Evolutionary conservation across 1,140 invertebrate species (phyloP), one percentile per base, ranked within the genome.

Genomic region (Listronotus bonariensis): DNA sequence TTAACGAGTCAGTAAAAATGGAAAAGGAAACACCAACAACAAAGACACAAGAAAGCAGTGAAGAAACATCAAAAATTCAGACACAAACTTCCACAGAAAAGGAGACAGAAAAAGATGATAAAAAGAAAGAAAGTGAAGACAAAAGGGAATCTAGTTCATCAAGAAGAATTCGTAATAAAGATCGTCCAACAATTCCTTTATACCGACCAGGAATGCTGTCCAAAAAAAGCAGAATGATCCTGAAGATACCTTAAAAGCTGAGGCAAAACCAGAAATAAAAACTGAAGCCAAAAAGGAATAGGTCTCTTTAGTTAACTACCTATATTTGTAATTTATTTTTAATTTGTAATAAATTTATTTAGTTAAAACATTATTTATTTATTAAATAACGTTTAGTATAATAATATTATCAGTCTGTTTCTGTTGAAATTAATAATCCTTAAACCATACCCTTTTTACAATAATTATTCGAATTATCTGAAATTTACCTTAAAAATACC

Each of bases 151-250:
- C 68, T 48, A 45, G 63, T 14, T 54, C 76, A 7, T 78, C 80
- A 49, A 71, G 77, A 41, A 76, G 81, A 32, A 82, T 83, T 48
- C 74, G 81, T 54, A 83, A 83, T 69, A 83, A 83, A 73, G 82
- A 78, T 67, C 55, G 77, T 41, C 77, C 77, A 11, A 74, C 77
- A 5, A 76, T 79, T 63, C 71, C 74, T 8, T 67, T 79, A 15
- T 79, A 79, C 66, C 68, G 77, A 68, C 77, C 77, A 7, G 77
- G 77, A 20, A 78, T 78, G 76, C 65, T 78, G n/a, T 74, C 75
- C 12, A 77, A 75, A 58, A 72, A 49, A 76, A 70, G 55, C 71
- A 73, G 53, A 58, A 42, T 36, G 72, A 76, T 12, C 56, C 48
- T 26, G 74, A 74, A 40, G 61, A 51, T 18, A 59, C 11, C 42